Evolutionary conservation across 2,888 invertebrate species (phyloP).

Genomic region (Cylindroiulus punctatus): DNA sequence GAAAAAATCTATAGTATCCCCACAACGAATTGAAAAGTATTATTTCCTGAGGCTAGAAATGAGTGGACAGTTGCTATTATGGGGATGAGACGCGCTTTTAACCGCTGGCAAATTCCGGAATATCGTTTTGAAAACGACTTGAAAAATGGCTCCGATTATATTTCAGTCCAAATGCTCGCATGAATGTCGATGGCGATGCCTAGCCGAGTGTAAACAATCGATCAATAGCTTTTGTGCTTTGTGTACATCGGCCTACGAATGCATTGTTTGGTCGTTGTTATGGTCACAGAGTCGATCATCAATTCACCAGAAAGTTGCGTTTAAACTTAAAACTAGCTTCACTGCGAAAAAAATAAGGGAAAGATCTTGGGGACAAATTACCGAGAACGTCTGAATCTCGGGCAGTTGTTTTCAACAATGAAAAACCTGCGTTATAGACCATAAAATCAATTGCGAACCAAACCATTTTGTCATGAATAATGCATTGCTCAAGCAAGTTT

Average conservation of each 20-base stretch:
- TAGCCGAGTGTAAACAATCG: constrained; percentile 7
- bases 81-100: constrained; percentile 28
- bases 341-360: no score
- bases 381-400: no score
- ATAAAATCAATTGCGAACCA: no score
- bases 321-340: background rate
- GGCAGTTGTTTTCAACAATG: no score
- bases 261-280: constrained; percentile 34
- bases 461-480: no score
- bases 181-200: constrained; percentile 23
- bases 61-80: constrained; percentile 39
- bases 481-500: no score
- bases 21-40: constrained; percentile 1
- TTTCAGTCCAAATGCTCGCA: background rate
- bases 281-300: constrained; percentile 19
- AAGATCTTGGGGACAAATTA: no score
- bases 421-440: no score
- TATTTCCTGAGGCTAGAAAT: constrained; percentile 33
- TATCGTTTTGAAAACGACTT: constrained; percentile 30
- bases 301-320: background rate
- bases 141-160: constrained; percentile 24
- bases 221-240: constrained; percentile 23
- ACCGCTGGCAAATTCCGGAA: constrained; percentile 5
- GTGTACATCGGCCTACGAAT: constrained; percentile 1
- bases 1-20: constrained; percentile 7